Conservation (phyloP, 1,140 invertebrate genomes). For the Psix sp. region DNA sequence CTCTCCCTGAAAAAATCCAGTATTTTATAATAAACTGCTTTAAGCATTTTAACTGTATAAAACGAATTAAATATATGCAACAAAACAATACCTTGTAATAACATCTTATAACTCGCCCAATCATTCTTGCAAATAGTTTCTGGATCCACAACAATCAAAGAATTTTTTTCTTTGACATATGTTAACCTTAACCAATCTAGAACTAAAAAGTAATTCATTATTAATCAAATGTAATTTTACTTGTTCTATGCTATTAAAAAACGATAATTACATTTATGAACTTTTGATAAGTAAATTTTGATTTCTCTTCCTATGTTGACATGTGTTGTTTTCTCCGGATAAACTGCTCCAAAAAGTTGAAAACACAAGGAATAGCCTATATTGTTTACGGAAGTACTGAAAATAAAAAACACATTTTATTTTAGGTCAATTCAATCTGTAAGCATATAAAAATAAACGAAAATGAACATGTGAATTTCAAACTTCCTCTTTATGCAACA, state of each 20-base stretch:
- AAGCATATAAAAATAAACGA: slow-evolving; percentile 2
- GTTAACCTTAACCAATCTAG: slow-evolving; percentile 67
- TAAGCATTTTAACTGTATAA: slow-evolving; percentile 22
- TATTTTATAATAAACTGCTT: slow-evolving; percentile 6
- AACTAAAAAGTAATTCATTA: slow-evolving; percentile 54
- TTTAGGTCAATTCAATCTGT: too few species aligned
- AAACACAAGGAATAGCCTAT: slow-evolving; percentile 63
- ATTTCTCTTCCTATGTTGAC: slow-evolving; percentile 68
- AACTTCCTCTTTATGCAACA: not conserved
- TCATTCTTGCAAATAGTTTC: slow-evolving; percentile 57
- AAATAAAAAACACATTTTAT: slow-evolving; percentile 29
- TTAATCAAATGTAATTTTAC: not conserved
- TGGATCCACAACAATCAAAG: slow-evolving; percentile 59
- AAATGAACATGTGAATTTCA: not conserved
- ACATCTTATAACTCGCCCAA: slow-evolving; percentile 6
- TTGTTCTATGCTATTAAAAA: slow-evolving; percentile 4
- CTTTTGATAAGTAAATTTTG: slow-evolving; percentile 67
- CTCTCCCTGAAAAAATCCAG: slow-evolving; percentile 33
- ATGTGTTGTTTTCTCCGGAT: slow-evolving; percentile 65
- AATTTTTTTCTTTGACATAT: slow-evolving; percentile 52
- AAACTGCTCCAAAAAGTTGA: slow-evolving; percentile 68
- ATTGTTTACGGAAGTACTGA: slow-evolving; percentile 62
- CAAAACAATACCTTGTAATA: slow-evolving; percentile 7
- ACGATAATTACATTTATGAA: slow-evolving; percentile 65
- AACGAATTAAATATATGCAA: too few species aligned